Percentiles rank a stretch among this genome's conserved stretches.
Evolutionary conservation across 2,888 invertebrate species (phyloP).

Genomic region (Eupithecia exiguata): DNA sequence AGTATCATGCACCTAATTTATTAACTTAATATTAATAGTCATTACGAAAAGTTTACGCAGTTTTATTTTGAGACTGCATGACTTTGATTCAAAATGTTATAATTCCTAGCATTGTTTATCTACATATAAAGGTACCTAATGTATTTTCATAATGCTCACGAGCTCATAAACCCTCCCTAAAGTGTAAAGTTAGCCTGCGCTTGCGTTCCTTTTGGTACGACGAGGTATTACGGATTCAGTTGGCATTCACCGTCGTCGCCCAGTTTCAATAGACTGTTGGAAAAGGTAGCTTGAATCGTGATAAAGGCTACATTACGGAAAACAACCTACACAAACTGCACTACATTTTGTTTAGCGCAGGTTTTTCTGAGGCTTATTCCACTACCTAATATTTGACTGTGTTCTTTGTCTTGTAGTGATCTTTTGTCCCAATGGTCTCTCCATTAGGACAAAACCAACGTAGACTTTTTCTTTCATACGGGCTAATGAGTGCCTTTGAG

Average conservation of each 20-base stretch:
- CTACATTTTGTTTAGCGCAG: neutral
- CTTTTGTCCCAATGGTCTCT: neutral
- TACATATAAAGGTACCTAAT: neutral
- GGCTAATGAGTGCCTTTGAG: neutral
- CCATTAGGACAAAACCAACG: neutral
- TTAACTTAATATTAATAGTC: too few relatives aligned
- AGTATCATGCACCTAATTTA: neutral
- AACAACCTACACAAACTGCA: neutral
- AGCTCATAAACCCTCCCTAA: constrained; percentile 1
- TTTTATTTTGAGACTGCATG: neutral
- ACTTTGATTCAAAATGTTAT: neutral
- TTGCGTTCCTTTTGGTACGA: constrained; percentile 55
- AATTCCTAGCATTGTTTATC: neutral
- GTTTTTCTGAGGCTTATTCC: neutral
- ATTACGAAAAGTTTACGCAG: too few relatives aligned
- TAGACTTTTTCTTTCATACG: neutral
- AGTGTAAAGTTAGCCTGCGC: constrained; percentile 39
- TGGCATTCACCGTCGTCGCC: constrained; percentile 54
- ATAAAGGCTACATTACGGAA: constrained; percentile 10
- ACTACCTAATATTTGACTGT: neutral
- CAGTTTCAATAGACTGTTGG: constrained; percentile 47
- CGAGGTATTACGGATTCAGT: constrained; percentile 47
- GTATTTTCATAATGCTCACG: neutral
- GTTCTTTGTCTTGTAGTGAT: neutral
- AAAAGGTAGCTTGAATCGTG: constrained; percentile 35